Conservation (phyloP, 2,888 invertebrate species). For the Yponomeuta plumbellus region DNA sequence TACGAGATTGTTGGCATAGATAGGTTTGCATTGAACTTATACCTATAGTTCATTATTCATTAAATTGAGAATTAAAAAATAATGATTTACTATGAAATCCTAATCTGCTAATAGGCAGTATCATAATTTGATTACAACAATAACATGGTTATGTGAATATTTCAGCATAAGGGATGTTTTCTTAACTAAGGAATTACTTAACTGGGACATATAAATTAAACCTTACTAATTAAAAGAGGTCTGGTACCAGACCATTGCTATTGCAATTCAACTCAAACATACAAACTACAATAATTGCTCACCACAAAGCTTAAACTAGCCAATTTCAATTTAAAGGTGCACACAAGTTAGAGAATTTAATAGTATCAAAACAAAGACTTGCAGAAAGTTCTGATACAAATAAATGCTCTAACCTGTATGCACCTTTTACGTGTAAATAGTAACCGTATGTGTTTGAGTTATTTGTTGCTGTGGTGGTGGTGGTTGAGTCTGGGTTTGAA, state of each 20-base stretch:
- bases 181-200: not conserved
- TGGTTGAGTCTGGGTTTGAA: constrained; percentile 40
- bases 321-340: not conserved
- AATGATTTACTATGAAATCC: not conserved
- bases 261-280: not conserved
- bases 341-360: not conserved
- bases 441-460: constrained; percentile 60
- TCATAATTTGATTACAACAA: not conserved
- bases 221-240: not conserved
- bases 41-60: not conserved
- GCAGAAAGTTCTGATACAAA: not conserved
- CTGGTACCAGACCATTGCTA: not conserved
- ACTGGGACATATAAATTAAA: not conserved
- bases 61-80: not conserved
- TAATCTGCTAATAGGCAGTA: not conserved
- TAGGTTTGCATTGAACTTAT: not conserved
- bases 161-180: not conserved
- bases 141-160: not conserved
- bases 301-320: not conserved
- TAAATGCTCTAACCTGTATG: not conserved
- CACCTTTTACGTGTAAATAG: constrained; percentile 46
- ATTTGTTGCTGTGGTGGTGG: constrained; percentile 45
- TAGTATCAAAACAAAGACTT: not conserved
- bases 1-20: not conserved
- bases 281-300: not conserved